Conservation (phyloP, 2,113 vertebrate species). For the Muntiacus reevesi region DNA sequence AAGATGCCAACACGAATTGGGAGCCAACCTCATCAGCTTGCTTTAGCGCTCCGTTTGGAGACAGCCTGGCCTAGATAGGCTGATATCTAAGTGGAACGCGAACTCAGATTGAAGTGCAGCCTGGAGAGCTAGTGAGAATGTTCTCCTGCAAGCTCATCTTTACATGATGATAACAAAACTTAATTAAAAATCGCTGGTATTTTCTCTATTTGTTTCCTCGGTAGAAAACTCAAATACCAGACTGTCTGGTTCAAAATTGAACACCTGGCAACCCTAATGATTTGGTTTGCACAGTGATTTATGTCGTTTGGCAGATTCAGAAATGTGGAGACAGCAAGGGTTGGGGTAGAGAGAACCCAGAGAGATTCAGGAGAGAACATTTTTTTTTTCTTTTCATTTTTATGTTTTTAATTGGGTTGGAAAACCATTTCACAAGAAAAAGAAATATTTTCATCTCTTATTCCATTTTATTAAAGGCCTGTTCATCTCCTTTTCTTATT, state of each 20-base stretch:
- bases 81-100: not conserved
- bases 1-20: not conserved
- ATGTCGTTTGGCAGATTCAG: constrained; percentile 33
- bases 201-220: constrained; percentile 67
- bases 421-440: not conserved
- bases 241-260: constrained; percentile 61
- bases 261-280: constrained; percentile 70
- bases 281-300: constrained; percentile 59
- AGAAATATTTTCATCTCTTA: not conserved
- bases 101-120: not conserved
- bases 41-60: not conserved
- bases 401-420: constrained; percentile 9
- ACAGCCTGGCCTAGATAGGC: not conserved
- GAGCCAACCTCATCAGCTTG: constrained; percentile 40
- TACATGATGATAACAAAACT: constrained; percentile 59
- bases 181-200: constrained; percentile 72
- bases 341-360: not conserved
- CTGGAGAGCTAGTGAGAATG: not conserved
- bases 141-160: constrained; percentile 48
- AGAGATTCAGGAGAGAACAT: not conserved
- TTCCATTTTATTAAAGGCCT: not conserved
- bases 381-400: not conserved
- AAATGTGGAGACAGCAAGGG: not conserved
- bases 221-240: constrained; percentile 66
- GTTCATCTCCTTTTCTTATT: not conserved